These are phyloP conservation scores for Vesta saturnalis DNA, from an alignment of 2,888 invertebrate species.

Conservation along the genomic window DNA sequence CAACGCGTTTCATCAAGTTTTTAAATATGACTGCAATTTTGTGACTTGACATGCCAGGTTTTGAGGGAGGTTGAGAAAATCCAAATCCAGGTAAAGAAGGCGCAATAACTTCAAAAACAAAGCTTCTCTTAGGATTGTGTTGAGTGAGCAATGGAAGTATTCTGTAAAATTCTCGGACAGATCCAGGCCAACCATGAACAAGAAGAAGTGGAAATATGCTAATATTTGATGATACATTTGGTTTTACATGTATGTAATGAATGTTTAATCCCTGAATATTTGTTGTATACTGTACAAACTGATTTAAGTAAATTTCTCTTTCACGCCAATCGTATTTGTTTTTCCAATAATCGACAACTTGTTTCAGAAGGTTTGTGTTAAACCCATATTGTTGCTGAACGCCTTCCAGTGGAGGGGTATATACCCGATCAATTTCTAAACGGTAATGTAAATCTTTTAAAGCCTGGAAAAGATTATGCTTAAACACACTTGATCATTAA, in stretches of 20 bases:
- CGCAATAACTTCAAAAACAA: conserved; percentile 74
- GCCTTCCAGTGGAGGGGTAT: conserved; percentile 69
- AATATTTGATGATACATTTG: conserved; percentile 49
- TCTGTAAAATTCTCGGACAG: conserved; percentile 83
- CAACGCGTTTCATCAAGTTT: conserved; percentile 60
- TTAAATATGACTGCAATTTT: conserved; percentile 52
- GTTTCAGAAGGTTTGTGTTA: conserved; percentile 73
- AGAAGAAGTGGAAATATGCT: conserved; percentile 73
- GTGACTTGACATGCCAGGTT: conserved; percentile 66
- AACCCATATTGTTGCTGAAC: conserved; percentile 84
- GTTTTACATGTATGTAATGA: conserved; percentile 74
- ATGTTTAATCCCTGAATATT: conserved; percentile 75
- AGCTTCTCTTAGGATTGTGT: conserved; percentile 63
- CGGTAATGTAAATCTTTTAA: conserved; percentile 67
- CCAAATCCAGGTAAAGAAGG: conserved; percentile 67
- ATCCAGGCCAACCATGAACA: conserved; percentile 92
- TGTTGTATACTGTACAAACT: conserved; percentile 74
- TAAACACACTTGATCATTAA: no score
- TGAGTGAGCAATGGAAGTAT: conserved; percentile 73
- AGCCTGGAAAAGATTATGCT: no score
- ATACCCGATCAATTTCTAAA: conserved; percentile 61
- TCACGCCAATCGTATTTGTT: conserved; percentile 74
- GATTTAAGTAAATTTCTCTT: conserved; percentile 70
- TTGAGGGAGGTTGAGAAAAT: conserved; percentile 66
- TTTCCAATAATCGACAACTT: conserved; percentile 82